phyloP scores from a whole-genome alignment of 2,797 vertebrate genomes.

The Tympanoctomys barrerae region DNA sequence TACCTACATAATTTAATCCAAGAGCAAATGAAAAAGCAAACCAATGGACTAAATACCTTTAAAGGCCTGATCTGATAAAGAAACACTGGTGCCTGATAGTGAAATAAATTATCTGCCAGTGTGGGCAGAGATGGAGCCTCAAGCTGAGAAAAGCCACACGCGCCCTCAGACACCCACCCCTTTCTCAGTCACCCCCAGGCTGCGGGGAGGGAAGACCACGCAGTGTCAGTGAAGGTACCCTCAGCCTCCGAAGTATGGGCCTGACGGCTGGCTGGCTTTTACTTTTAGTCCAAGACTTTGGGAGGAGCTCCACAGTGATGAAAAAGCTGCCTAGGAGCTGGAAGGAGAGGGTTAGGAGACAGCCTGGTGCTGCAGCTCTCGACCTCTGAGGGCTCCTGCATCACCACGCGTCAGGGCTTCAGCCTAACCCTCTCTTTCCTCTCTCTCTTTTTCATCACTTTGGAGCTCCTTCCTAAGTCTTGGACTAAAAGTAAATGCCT shows the following conservation, averaged over 20 bases:
- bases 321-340: too few relatives aligned
- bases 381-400: not conserved
- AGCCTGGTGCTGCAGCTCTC: not conserved
- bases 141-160: too few relatives aligned
- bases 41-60: not conserved
- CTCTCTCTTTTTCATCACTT: not conserved
- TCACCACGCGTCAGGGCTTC: not conserved
- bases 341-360: not conserved
- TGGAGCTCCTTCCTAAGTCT: not conserved
- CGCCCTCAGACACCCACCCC: not conserved
- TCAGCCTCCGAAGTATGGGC: not conserved
- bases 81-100: not conserved
- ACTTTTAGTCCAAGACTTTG: too few relatives aligned
- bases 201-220: slow-evolving; percentile 3
- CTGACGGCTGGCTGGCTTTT: not conserved
- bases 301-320: too few relatives aligned
- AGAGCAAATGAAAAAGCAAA: not conserved
- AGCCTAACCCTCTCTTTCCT: not conserved
- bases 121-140: not conserved
- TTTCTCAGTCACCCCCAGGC: not conserved
- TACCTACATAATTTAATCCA: not conserved
- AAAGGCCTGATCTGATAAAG: not conserved
- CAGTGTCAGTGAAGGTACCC: not conserved
- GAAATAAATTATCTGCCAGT: not conserved
- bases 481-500: slow-evolving; percentile 73